Conservation (phyloP, 2,113 vertebrate genomes). For the Myiagra hebetior region DNA sequence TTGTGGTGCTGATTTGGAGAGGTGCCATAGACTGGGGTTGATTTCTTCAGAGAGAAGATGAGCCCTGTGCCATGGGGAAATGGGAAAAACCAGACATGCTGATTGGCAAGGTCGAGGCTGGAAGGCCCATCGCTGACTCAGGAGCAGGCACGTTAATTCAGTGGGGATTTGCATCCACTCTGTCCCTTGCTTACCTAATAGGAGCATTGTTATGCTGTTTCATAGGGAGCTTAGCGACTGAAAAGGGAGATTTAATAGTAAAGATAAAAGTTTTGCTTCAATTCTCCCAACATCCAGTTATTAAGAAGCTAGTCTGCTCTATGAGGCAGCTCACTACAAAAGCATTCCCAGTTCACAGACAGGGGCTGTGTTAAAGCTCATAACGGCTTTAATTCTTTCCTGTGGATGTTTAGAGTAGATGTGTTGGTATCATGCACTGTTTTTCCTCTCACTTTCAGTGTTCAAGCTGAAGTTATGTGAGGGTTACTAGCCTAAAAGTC, state of each 20-base stretch:
- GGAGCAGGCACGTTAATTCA: conserved; percentile 27
- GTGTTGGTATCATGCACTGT: not conserved
- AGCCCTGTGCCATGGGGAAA: conserved; percentile 25
- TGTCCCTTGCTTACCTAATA: conserved; percentile 61
- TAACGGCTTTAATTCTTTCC: not conserved
- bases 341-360: not conserved
- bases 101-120: conserved; percentile 57
- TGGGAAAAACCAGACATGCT: conserved; percentile 30
- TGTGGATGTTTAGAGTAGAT: not conserved
- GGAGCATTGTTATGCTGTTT: conserved; percentile 45
- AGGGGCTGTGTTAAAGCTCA: not conserved
- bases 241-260: conserved; percentile 57
- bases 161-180: conserved; percentile 42
- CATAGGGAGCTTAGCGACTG: conserved; percentile 46
- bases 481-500: not conserved
- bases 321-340: not conserved
- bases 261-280: conserved; percentile 64
- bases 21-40: not conserved
- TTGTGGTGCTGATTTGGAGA: conserved; percentile 13
- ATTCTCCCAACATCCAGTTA: conserved; percentile 31
- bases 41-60: conserved; percentile 13
- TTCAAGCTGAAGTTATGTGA: not conserved
- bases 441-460: not conserved
- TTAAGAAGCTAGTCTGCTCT: conserved; percentile 30
- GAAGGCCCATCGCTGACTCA: conserved; percentile 31